Conservation (phyloP, 2,888 invertebrate species). For the Gerris lacustris region DNA sequence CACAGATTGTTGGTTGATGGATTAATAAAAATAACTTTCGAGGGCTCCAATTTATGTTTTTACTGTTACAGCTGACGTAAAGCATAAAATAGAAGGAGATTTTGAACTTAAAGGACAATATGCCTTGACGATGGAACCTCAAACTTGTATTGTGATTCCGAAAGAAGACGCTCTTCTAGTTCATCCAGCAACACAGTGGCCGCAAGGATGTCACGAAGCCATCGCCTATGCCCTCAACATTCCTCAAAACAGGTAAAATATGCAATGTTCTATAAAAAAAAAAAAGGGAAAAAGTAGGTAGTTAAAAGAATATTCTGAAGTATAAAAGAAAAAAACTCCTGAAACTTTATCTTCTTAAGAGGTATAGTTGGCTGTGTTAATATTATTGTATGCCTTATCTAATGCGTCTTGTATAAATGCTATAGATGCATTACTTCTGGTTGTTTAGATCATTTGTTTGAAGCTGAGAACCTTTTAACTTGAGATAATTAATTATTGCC, state of each 20-base stretch:
- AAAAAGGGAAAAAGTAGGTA: too few relatives aligned
- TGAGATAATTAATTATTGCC: too few relatives aligned
- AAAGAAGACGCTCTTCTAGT: slow-evolving; percentile 60
- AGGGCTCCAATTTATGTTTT: not conserved
- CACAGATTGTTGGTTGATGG: too few relatives aligned
- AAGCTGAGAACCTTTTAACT: too few relatives aligned
- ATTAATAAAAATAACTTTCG: too few relatives aligned
- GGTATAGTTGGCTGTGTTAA: too few relatives aligned
- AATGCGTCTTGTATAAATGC: too few relatives aligned
- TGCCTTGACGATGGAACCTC: slow-evolving; percentile 65
- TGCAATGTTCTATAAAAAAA: not conserved
- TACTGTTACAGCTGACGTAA: slow-evolving; percentile 24
- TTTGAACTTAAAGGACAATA: slow-evolving; percentile 51
- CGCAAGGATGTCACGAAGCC: slow-evolving; percentile 47
- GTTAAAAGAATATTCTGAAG: not conserved
- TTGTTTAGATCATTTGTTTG: too few relatives aligned
- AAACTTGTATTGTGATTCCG: slow-evolving; percentile 51
- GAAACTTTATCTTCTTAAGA: too few relatives aligned
- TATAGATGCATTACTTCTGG: too few relatives aligned
- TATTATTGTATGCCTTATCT: too few relatives aligned
- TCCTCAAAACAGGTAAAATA: slow-evolving; percentile 46
- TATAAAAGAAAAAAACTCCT: not conserved
- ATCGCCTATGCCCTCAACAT: slow-evolving; percentile 46
- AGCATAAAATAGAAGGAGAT: slow-evolving; percentile 23
- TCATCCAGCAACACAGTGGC: slow-evolving; percentile 51